Percentiles rank a stretch among this genome's conserved stretches.
Evolutionary conservation across 2,797 vertebrate genomes (phyloP).

Genomic region (Siniperca scherzeri): DNA sequence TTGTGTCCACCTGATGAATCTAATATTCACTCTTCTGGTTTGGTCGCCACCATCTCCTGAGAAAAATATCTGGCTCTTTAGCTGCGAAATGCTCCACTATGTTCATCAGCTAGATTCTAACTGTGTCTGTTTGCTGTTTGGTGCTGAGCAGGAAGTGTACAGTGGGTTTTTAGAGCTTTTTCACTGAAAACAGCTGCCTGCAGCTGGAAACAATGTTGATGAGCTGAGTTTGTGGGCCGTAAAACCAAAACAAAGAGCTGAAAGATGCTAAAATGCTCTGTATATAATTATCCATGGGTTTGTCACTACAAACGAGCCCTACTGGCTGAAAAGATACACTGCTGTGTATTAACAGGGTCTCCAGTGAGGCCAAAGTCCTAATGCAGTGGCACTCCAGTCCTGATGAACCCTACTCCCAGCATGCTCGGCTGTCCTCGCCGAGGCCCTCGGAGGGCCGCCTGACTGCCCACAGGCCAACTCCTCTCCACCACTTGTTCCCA

Average conservation of each 20-base stretch:
- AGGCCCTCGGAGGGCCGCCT: constrained; percentile 73
- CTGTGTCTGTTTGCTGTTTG: background rate
- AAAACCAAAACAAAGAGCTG: background rate
- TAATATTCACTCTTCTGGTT: background rate
- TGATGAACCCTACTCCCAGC: constrained; percentile 81
- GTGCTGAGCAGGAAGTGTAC: background rate
- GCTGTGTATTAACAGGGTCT: constrained; percentile 61
- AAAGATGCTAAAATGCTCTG: background rate
- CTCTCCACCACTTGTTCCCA: constrained; percentile 85
- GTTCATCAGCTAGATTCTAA: background rate
- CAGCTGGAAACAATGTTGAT: background rate
- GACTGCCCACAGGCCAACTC: constrained; percentile 82
- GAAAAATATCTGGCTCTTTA: background rate
- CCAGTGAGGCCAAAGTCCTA: constrained; percentile 74
- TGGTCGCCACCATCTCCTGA: background rate
- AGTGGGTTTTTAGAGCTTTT: background rate
- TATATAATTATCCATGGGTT: background rate
- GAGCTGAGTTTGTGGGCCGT: too few relatives aligned
- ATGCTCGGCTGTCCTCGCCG: constrained; percentile 71
- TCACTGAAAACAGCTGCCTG: background rate
- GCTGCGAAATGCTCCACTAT: background rate
- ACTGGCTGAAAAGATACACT: constrained; percentile 29
- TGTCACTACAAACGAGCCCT: background rate
- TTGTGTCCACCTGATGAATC: background rate
- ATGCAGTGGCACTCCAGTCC: constrained; percentile 80